These are phyloP conservation scores for Mantis religiosa DNA, from an alignment of 2,888 invertebrate genomes.

Conservation along the genomic window DNA sequence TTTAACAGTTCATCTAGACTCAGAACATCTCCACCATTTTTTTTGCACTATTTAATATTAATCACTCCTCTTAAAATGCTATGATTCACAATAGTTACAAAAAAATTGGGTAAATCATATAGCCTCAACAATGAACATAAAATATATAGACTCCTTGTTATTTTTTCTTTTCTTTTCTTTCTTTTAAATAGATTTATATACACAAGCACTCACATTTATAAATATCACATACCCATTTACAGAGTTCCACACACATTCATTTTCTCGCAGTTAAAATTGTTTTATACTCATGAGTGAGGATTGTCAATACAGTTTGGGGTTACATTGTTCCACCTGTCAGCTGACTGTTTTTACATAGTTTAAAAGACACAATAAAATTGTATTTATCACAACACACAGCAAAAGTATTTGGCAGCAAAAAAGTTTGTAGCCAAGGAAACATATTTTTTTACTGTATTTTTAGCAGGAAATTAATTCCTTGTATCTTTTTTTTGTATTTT, in stretches of 20 bases:
- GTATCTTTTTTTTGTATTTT: not conserved
- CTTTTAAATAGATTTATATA: conserved; percentile 29
- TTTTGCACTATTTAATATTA: conserved; percentile 23
- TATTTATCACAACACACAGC: conserved; percentile 34
- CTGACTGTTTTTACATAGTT: conserved; percentile 29
- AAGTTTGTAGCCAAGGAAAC: conserved; percentile 29
- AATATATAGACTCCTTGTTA: conserved; percentile 29
- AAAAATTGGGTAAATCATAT: conserved; percentile 28
- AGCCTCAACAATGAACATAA: conserved; percentile 33
- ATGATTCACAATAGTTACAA: conserved; percentile 29
- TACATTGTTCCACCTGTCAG: conserved; percentile 31
- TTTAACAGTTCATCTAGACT: conserved; percentile 28
- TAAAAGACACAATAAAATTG: conserved; percentile 30
- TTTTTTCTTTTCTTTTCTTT: not conserved
- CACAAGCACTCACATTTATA: conserved; percentile 19
- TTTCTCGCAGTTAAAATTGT: conserved; percentile 6
- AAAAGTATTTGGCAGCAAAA: conserved; percentile 30
- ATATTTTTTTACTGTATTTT: conserved; percentile 20
- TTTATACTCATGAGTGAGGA: conserved; percentile 24
- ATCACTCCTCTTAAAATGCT: conserved; percentile 29
- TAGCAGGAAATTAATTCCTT: conserved; percentile 18
- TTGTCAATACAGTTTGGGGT: conserved; percentile 30
- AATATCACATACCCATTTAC: conserved; percentile 15
- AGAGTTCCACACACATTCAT: not conserved
- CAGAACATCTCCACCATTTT: not conserved